Conservation (phyloP, 2,797 vertebrate genomes). For the Epinephelus coioides region DNA sequence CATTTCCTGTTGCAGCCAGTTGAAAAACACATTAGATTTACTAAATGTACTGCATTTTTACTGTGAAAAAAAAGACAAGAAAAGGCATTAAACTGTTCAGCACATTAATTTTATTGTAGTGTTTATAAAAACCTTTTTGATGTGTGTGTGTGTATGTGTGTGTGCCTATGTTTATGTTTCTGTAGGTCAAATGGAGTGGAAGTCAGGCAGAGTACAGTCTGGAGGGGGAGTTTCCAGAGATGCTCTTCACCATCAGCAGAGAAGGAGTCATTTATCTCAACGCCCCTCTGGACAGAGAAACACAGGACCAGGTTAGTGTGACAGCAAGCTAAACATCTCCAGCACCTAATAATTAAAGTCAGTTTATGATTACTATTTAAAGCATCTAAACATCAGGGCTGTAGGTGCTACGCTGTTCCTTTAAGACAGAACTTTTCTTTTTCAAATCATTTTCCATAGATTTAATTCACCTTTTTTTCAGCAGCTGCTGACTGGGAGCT, state of each 20-base stretch:
- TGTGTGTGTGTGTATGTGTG: slow-evolving; percentile 26
- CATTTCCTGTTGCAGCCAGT: background rate
- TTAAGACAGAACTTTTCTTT: background rate
- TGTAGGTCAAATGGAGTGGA: slow-evolving; percentile 88
- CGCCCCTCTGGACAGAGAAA: slow-evolving; percentile 87
- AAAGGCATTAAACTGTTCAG: too few relatives aligned
- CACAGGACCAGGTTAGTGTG: slow-evolving; percentile 86
- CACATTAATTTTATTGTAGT: background rate
- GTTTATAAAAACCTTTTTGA: background rate
- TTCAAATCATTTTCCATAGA: background rate
- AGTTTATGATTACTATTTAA: slow-evolving; percentile 18
- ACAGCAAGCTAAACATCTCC: slow-evolving; percentile 42
- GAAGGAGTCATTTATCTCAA: slow-evolving; percentile 87
- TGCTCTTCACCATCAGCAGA: slow-evolving; percentile 85
- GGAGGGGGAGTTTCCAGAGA: slow-evolving; percentile 86
- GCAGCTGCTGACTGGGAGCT: background rate
- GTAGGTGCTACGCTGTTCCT: background rate
- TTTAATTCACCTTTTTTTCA: background rate
- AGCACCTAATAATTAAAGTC: slow-evolving; percentile 21
- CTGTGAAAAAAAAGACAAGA: background rate
- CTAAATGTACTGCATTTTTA: background rate
- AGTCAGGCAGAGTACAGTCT: slow-evolving; percentile 83
- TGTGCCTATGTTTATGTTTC: slow-evolving; percentile 34
- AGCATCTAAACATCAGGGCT: slow-evolving; percentile 3
- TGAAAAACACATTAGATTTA: background rate